Conservation (phyloP, 2,888 invertebrate species). For the Eupeodes luniger region DNA sequence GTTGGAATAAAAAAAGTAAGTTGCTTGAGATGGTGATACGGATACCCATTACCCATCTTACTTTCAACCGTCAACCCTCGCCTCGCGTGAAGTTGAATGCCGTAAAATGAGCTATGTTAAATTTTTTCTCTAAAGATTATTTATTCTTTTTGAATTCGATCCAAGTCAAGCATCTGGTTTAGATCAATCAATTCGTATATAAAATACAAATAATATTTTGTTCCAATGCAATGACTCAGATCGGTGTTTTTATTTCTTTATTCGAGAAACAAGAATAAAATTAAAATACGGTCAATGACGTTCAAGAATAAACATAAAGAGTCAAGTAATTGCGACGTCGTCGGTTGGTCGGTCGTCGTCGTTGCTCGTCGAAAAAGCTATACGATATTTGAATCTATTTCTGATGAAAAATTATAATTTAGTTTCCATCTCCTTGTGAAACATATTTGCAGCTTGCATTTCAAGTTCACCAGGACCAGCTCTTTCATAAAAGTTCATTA, state of each 20-base stretch:
- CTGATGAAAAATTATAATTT: constrained; percentile 8
- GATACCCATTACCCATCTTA: constrained; percentile 60
- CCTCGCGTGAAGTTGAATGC: constrained; percentile 57
- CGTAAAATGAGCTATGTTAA: constrained; percentile 46
- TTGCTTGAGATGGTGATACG: constrained; percentile 53
- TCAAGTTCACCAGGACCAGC: background rate
- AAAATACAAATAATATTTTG: background rate
- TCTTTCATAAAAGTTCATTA: background rate
- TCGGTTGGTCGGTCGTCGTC: no score
- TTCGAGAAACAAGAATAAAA: constrained; percentile 3
- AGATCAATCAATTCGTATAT: constrained; percentile 21
- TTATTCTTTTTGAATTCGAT: constrained; percentile 6
- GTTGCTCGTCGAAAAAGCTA: no score
- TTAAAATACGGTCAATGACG: constrained; percentile 52
- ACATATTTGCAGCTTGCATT: background rate
- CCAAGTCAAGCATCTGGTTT: constrained; percentile 54
- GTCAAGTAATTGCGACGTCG: background rate
- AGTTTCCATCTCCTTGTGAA: background rate
- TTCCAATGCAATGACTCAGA: constrained; percentile 7
- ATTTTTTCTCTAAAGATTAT: constrained; percentile 20
- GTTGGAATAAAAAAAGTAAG: constrained; percentile 51
- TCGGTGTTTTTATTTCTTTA: background rate
- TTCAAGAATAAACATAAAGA: constrained; percentile 17
- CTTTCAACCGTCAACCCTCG: constrained; percentile 23
- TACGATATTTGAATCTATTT: background rate